Conservation (phyloP, 1,140 invertebrate genomes). For the Drosophila tristis region DNA sequence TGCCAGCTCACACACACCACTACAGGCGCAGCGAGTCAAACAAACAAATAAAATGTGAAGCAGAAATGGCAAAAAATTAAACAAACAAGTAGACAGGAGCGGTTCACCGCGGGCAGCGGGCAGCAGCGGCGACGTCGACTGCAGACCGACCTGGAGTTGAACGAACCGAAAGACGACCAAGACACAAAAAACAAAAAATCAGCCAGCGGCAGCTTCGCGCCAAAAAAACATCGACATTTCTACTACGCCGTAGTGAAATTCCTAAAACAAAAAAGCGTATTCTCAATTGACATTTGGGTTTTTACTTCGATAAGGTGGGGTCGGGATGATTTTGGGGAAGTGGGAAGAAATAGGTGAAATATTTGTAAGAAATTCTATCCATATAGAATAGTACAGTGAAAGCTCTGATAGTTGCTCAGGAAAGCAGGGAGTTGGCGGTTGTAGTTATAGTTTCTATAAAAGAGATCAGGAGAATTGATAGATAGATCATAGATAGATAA, state of each 20-base stretch:
- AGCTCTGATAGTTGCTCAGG: no score
- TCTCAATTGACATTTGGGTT: constrained; percentile 39
- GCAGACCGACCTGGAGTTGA: constrained; percentile 52
- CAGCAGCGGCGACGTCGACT: constrained; percentile 36
- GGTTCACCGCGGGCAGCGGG: constrained; percentile 65
- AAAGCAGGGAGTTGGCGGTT: no score
- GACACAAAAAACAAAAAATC: constrained; percentile 42
- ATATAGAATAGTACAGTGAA: no score
- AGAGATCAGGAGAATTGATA: no score
- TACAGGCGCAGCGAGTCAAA: constrained; percentile 78
- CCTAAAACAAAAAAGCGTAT: constrained; percentile 35
- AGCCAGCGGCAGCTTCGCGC: constrained; percentile 47
- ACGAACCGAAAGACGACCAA: constrained; percentile 62
- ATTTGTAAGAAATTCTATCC: no score
- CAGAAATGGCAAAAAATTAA: constrained; percentile 84
- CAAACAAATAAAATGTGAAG: constrained; percentile 84
- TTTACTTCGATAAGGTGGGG: constrained; percentile 35
- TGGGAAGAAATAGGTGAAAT: no score
- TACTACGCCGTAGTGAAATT: constrained; percentile 78
- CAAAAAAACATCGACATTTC: constrained; percentile 66
- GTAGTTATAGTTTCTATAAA: no score
- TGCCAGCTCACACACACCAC: constrained; percentile 56
- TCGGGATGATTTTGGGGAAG: no score
- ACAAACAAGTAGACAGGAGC: constrained; percentile 84
- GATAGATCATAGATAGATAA: no score